Evolutionary conservation across 2,888 invertebrate genomes (phyloP).

Genomic region (Prenolepis imparis): DNA sequence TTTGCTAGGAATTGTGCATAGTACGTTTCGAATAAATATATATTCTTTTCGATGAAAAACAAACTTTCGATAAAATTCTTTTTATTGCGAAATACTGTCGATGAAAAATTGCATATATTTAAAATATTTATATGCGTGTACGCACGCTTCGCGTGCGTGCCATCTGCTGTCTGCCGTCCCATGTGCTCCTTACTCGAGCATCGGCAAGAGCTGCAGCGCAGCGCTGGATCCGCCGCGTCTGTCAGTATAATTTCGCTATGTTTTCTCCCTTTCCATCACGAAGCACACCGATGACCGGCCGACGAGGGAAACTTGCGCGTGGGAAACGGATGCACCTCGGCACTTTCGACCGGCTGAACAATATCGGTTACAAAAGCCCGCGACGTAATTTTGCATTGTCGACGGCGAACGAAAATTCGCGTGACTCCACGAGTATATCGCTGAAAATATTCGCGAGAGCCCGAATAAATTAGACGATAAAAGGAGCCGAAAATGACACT

Average conservation of each 20-base stretch:
- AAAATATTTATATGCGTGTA: slow-evolving; percentile 1
- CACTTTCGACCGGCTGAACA: slow-evolving; percentile 43
- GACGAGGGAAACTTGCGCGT: slow-evolving; percentile 44
- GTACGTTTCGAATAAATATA: not conserved
- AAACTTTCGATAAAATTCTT: not conserved
- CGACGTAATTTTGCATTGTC: slow-evolving; percentile 61
- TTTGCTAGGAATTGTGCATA: not conserved
- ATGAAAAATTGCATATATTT: not conserved
- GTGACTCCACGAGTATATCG: not conserved
- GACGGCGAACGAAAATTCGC: slow-evolving; percentile 42
- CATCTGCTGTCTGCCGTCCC: slow-evolving; percentile 83
- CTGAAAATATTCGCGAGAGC: slow-evolving; percentile 11
- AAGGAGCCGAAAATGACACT: not conserved
- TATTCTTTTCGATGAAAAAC: not conserved
- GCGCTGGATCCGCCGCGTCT: not conserved
- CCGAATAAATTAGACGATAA: slow-evolving; percentile 3
- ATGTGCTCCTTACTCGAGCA: slow-evolving; percentile 73
- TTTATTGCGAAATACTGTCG: not conserved
- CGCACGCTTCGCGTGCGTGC: slow-evolving; percentile 72
- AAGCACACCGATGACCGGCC: slow-evolving; percentile 22
- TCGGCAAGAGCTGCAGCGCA: not conserved
- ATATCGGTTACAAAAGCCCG: slow-evolving; percentile 41
- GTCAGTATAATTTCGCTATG: slow-evolving; percentile 40
- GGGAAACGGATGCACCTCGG: slow-evolving; percentile 51
- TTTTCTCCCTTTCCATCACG: slow-evolving; percentile 20